Evolutionary conservation across 1,140 invertebrate genomes (phyloP), one percentile per base, ranked within the genome.

Genomic region (Eueides isabella): DNA sequence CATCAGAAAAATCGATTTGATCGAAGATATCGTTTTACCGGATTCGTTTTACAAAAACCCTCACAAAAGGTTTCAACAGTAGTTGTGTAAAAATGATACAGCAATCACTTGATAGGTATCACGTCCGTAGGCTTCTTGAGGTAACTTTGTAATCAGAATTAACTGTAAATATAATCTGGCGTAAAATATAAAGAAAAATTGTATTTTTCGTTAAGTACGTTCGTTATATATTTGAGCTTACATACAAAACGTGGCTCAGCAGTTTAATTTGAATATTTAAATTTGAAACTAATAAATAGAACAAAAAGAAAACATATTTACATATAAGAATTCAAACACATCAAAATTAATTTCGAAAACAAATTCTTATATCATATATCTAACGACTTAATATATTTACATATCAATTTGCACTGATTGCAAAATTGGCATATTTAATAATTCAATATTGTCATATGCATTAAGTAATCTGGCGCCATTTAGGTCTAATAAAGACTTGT

Each of bases 401-500:
- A 55, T 26, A 55, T 55, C 23, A 55, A 55, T 55, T 55, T 55
- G 48, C 48, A 26, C 23, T 26, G 48, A 55, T 55, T 26, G 48
- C 23, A 55, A 55, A 55, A 55, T 55, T 26, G 48, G 48, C 23
- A 55, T 55, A 55, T 55, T n/a, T 55, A 55, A 55, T 55, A 55
- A 55, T 55, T 26, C 31, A 31, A 30, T 63, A 44, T 65, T 69
- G 67, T 41, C 44, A 41, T 75, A 77, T 79, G 67, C 61, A 71
- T 77, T 78, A 80, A 84, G 82, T 83, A 88, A 85, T 82, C 76
- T 71, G 75, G 81, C 79, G 77, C 73, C 80, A 75, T 77, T 80
- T 80, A 81, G 78, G 79, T 86, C 84, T 89, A 92, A 91, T 92
- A 91, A 92, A 91, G 89, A 78, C 88, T 92, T 86, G 89, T 91